Conservation (phyloP, 2,888 invertebrate genomes). For the Drosophila sordidula region DNA sequence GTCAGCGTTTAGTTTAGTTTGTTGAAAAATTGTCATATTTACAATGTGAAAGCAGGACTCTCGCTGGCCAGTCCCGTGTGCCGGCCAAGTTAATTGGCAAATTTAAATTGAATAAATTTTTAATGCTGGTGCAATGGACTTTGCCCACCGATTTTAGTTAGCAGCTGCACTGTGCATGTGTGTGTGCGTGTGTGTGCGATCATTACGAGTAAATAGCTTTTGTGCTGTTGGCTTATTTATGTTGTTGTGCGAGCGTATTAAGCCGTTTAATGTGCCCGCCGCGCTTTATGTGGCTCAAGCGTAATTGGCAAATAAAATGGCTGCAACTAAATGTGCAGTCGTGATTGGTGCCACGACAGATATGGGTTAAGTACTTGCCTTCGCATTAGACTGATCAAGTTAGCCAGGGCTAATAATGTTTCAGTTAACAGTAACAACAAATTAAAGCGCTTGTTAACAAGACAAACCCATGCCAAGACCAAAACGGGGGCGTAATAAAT, state of each 20-base stretch:
- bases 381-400: neutral
- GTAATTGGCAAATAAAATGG: slow-evolving; percentile 64
- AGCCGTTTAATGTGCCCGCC: slow-evolving; percentile 68
- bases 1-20: slow-evolving; percentile 67
- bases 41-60: slow-evolving; percentile 28
- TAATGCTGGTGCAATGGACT: slow-evolving; percentile 73
- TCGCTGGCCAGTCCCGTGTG: neutral
- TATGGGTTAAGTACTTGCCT: slow-evolving; percentile 27
- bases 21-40: slow-evolving; percentile 61
- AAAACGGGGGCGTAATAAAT: too few species aligned
- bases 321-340: slow-evolving; percentile 30
- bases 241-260: slow-evolving; percentile 38
- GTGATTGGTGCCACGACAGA: slow-evolving; percentile 19
- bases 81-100: slow-evolving; percentile 70
- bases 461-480: too few species aligned
- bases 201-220: slow-evolving; percentile 38
- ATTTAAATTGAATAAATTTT: slow-evolving; percentile 77
- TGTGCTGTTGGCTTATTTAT: slow-evolving; percentile 27
- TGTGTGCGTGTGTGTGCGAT: neutral
- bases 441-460: neutral
- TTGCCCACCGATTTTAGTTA: slow-evolving; percentile 41
- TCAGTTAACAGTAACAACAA: too few species aligned
- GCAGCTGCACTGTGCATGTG: slow-evolving; percentile 23
- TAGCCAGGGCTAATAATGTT: neutral
- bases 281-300: slow-evolving; percentile 57